Evolutionary conservation across 2,113 vertebrate species (phyloP).

Genomic region (Bostrychus sinensis): DNA sequence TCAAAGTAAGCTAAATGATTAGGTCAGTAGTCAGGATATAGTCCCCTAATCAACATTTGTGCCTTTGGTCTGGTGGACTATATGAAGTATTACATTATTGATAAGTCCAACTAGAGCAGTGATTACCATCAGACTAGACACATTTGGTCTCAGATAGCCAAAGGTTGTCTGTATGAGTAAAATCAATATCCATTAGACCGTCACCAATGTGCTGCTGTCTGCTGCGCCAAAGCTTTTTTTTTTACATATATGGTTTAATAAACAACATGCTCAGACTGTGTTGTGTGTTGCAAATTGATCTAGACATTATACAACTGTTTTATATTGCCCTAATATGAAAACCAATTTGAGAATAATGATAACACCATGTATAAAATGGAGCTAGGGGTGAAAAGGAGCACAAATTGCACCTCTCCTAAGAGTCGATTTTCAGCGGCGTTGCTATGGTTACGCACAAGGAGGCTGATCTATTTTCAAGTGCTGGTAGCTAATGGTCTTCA

Average conservation of each 20-base stretch:
- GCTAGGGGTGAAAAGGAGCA: constrained; percentile 28
- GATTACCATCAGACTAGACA: constrained; percentile 47
- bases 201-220: constrained; percentile 7
- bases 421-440: constrained; percentile 63
- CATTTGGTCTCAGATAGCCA: constrained; percentile 15
- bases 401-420: constrained; percentile 39
- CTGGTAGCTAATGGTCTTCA: constrained; percentile 57
- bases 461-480: constrained; percentile 71
- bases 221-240: not conserved
- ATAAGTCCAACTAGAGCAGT: constrained; percentile 35
- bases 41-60: not conserved
- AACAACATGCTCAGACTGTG: not conserved
- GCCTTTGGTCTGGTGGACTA: constrained; percentile 14
- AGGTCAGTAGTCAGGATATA: not conserved
- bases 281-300: not conserved
- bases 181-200: constrained; percentile 56
- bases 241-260: not conserved
- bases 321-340: not conserved
- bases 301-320: not conserved
- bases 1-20: not conserved
- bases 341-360: constrained; percentile 7
- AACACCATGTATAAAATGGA: constrained; percentile 10
- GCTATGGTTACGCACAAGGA: constrained; percentile 72
- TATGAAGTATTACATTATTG: constrained; percentile 30
- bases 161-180: constrained; percentile 27